phyloP scores from a whole-genome alignment of 2,113 vertebrate species.

The Brachyistius frenatus region DNA sequence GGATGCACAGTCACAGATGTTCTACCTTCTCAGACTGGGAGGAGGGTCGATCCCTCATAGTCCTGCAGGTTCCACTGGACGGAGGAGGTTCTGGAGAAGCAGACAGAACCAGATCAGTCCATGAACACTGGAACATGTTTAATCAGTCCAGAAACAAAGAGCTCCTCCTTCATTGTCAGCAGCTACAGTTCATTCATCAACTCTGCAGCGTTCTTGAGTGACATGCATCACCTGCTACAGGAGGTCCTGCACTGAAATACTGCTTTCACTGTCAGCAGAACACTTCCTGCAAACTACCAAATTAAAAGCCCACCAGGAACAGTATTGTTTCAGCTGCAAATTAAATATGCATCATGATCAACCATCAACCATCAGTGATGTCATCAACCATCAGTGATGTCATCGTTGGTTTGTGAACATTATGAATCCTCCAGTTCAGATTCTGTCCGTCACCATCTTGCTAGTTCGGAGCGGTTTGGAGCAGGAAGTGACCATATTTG shows the following conservation, averaged over 20 bases:
- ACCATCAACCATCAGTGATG: too few relatives aligned
- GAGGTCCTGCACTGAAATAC: neutral
- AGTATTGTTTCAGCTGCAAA: neutral
- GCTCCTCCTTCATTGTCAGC: neutral
- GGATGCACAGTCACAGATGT: constrained; percentile 31
- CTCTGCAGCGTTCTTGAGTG: neutral
- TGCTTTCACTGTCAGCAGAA: neutral
- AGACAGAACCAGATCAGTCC: constrained; percentile 15
- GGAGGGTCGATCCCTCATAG: constrained; percentile 58
- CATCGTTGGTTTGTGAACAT: too few relatives aligned
- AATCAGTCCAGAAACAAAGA: neutral
- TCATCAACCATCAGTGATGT: too few relatives aligned
- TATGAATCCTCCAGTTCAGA: too few relatives aligned
- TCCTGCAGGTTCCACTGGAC: constrained; percentile 48
- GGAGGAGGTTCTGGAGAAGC: constrained; percentile 47
- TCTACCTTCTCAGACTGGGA: constrained; percentile 69
- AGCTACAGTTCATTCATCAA: neutral
- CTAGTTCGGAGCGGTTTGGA: too few relatives aligned
- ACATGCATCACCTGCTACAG: neutral
- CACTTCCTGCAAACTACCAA: neutral
- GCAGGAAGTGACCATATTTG: too few relatives aligned
- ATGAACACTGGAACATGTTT: neutral
- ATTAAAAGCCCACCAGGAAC: neutral
- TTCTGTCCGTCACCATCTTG: too few relatives aligned
- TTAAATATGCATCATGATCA: neutral